phyloP scores from a whole-genome alignment of 1,140 invertebrate genomes.

The Heliconius nattereri region DNA sequence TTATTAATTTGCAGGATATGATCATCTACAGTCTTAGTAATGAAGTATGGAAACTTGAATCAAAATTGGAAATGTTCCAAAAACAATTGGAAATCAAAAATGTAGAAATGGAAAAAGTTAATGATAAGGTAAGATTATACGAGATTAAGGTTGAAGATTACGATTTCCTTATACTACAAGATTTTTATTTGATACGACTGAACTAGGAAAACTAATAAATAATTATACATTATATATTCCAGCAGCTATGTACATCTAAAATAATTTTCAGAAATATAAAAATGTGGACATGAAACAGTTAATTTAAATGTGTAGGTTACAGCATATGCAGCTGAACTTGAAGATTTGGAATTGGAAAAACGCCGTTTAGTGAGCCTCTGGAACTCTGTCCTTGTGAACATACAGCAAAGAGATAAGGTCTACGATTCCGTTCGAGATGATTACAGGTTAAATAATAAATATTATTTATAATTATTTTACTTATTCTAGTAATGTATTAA shows the following conservation, averaged over 20 bases:
- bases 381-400: constrained; percentile 87
- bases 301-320: constrained; percentile 56
- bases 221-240: too few relatives aligned
- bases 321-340: constrained; percentile 86
- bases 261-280: too few relatives aligned
- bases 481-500: not conserved
- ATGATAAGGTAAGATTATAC: constrained; percentile 63
- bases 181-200: too few relatives aligned
- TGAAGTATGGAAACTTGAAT: constrained; percentile 81
- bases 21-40: constrained; percentile 81
- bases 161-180: too few relatives aligned
- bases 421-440: constrained; percentile 83
- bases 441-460: constrained; percentile 74
- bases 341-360: constrained; percentile 86
- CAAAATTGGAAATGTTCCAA: constrained; percentile 76
- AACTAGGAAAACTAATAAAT: too few relatives aligned
- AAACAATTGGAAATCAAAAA: constrained; percentile 82
- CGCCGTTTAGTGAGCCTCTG: constrained; percentile 85
- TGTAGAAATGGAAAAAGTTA: constrained; percentile 79
- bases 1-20: constrained; percentile 68
- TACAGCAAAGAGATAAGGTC: constrained; percentile 85
- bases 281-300: too few relatives aligned
- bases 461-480: not conserved
- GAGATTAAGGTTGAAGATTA: too few relatives aligned
- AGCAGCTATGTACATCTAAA: too few relatives aligned